Percentiles rank a stretch among this genome's conserved stretches.
Evolutionary conservation across 2,113 vertebrate species (phyloP).

Genomic region (Manacus vitellinus): DNA sequence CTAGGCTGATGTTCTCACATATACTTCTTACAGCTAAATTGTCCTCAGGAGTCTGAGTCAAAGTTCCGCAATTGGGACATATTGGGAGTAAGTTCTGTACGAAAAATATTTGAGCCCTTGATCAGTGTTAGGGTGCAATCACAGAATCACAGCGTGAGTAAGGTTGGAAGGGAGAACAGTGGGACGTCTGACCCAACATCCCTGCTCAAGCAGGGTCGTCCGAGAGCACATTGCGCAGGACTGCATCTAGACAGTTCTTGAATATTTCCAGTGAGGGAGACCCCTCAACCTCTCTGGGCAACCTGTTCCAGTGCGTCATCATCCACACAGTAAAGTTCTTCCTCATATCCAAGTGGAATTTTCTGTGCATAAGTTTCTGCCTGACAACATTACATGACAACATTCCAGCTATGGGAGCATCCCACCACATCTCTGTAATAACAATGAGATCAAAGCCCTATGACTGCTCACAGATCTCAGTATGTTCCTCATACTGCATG

Average conservation of each 20-base stretch:
- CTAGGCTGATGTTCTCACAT: neutral
- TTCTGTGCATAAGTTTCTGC: neutral
- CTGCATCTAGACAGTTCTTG: neutral
- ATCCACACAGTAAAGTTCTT: neutral
- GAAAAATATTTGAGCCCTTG: neutral
- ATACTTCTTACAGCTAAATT: neutral
- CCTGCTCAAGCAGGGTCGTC: neutral
- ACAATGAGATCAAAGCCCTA: too few relatives aligned
- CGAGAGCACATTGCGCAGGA: neutral
- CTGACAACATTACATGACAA: neutral
- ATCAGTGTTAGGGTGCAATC: neutral
- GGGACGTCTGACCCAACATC: neutral
- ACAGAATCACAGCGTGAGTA: neutral
- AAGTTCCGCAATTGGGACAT: fast-evolving
- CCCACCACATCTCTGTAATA: too few relatives aligned
- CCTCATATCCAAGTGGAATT: neutral
- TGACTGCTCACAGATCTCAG: too few relatives aligned
- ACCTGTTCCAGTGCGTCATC: neutral
- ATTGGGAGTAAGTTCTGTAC: neutral
- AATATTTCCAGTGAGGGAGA: neutral
- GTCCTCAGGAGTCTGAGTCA: neutral
- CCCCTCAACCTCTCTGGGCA: neutral
- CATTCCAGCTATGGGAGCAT: too few relatives aligned
- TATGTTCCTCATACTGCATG: too few relatives aligned
- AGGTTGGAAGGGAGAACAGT: neutral